Conservation (phyloP, 1,140 invertebrate species). For the Stegodyphus mimosarum region DNA sequence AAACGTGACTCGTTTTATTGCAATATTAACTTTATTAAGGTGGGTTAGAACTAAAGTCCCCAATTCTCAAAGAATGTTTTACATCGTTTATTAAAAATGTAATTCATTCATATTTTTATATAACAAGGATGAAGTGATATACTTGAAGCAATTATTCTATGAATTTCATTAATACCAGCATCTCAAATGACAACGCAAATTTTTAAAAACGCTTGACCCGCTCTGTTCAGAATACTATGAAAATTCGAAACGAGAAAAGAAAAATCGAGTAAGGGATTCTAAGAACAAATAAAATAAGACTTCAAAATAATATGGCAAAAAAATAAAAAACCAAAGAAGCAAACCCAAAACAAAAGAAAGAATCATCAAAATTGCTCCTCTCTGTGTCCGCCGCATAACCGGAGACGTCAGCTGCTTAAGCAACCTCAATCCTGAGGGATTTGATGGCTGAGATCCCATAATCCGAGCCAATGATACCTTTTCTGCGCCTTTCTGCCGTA, state of each 20-base stretch:
- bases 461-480: constrained; percentile 59
- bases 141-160: no score
- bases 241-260: not conserved
- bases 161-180: no score
- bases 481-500: constrained; percentile 36
- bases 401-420: constrained; percentile 43
- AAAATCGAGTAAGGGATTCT: constrained; percentile 10
- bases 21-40: no score
- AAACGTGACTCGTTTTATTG: no score
- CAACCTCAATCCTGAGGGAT: constrained; percentile 53
- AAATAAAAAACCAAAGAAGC: constrained; percentile 2
- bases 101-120: no score
- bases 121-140: no score
- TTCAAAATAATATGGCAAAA: no score
- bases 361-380: constrained; percentile 48
- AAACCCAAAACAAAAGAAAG: constrained; percentile 16
- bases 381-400: constrained; percentile 31
- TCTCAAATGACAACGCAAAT: no score
- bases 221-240: not conserved
- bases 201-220: no score
- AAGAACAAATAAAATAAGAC: not conserved
- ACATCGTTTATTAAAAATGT: no score
- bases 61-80: no score
- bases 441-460: constrained; percentile 55
- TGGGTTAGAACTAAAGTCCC: no score